These are phyloP conservation scores for Sitta carolinensis DNA, from an alignment of 2,797 vertebrate genomes.

Conservation along the genomic window DNA sequence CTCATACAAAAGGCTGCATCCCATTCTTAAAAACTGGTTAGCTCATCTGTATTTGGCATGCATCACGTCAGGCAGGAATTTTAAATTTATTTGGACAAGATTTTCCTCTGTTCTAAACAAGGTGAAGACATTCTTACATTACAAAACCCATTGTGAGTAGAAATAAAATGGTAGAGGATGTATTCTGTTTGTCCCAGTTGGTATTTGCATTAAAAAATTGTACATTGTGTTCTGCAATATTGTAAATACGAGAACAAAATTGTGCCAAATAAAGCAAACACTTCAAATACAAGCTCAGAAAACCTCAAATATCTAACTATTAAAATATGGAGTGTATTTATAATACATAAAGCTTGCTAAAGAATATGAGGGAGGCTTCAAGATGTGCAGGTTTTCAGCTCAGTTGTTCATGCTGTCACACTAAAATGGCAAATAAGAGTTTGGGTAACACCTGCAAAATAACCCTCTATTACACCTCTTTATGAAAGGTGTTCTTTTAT, in stretches of 20 bases:
- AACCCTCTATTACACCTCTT: background rate
- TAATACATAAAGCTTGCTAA: background rate
- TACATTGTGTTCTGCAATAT: background rate
- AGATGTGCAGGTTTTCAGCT: background rate
- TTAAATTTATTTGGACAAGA: background rate
- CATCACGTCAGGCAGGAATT: background rate
- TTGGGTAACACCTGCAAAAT: background rate
- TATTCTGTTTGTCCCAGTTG: background rate
- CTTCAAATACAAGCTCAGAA: background rate
- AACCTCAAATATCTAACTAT: background rate
- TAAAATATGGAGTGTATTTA: background rate
- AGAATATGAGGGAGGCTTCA: background rate
- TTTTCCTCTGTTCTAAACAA: background rate
- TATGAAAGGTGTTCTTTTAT: background rate
- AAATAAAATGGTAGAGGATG: background rate
- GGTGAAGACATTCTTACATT: background rate
- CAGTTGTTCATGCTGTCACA: background rate
- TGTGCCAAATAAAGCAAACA: background rate
- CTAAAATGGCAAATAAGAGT: background rate
- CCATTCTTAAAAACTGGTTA: background rate
- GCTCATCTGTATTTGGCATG: background rate
- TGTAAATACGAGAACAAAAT: background rate
- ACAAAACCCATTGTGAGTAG: background rate
- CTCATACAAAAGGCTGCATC: background rate
- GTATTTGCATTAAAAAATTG: background rate